These are phyloP conservation scores for Pandemis cinnamomeana DNA, from an alignment of 2,888 invertebrate genomes.

Conservation along the genomic window DNA sequence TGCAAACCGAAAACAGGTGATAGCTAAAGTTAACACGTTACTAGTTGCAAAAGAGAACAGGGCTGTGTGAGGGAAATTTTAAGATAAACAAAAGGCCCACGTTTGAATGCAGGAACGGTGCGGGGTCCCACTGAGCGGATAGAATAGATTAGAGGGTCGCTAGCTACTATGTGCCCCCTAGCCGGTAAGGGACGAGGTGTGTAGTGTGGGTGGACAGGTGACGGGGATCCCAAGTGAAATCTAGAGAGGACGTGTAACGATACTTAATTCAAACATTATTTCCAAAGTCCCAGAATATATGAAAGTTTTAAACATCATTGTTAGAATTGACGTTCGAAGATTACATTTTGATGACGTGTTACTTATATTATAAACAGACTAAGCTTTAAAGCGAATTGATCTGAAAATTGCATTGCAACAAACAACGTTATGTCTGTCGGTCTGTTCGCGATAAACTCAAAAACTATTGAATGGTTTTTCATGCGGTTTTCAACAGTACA, in stretches of 20 bases:
- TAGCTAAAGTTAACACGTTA: conserved; percentile 24
- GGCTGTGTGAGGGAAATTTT: conserved; percentile 23
- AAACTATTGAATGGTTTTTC: too few species aligned
- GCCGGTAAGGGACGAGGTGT: conserved; percentile 27
- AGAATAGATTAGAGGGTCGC: neutral
- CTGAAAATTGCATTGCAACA: conserved; percentile 31
- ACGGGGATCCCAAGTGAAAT: conserved; percentile 50
- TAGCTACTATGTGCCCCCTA: neutral
- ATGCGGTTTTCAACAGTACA: too few species aligned
- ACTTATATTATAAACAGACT: neutral
- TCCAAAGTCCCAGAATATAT: conserved; percentile 38
- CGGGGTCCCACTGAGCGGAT: conserved; percentile 18
- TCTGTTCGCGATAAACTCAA: too few species aligned
- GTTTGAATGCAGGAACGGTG: conserved; percentile 32
- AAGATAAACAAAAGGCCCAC: conserved; percentile 29
- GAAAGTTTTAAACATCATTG: conserved; percentile 40
- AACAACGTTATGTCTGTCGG: too few species aligned
- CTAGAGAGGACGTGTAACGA: conserved; percentile 49
- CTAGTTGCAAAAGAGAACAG: conserved; percentile 37
- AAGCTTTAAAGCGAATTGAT: neutral
- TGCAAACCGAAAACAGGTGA: conserved; percentile 34
- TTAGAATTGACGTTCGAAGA: conserved; percentile 45
- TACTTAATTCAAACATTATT: conserved; percentile 30
- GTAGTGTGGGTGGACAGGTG: conserved; percentile 46
- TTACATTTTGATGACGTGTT: conserved; percentile 29